Percentiles rank a stretch among this genome's conserved stretches.
Conservation (phyloP, 2,888 invertebrate genomes). For the Eretmocerus hayati region DNA sequence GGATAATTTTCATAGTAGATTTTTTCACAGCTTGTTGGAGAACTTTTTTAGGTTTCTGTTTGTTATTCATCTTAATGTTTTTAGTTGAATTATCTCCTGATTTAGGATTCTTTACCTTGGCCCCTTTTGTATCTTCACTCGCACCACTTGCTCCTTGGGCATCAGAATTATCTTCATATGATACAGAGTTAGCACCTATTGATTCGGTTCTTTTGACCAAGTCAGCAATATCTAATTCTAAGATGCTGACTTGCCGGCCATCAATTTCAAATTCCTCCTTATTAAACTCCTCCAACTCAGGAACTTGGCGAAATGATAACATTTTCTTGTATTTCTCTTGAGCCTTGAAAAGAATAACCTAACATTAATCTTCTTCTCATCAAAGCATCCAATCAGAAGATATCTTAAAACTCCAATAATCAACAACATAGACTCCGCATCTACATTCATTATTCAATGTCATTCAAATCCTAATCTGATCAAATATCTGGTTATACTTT, state of each 20-base stretch:
- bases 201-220: conserved; percentile 64
- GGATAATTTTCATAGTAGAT: conserved; percentile 64
- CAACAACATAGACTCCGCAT: too few species aligned
- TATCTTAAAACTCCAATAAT: too few species aligned
- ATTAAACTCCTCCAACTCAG: conserved; percentile 59
- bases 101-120: not conserved
- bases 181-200: conserved; percentile 61
- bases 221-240: conserved; percentile 65
- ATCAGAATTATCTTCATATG: conserved; percentile 32
- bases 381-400: too few species aligned
- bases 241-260: conserved; percentile 71
- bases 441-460: too few species aligned
- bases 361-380: too few species aligned
- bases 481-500: too few species aligned
- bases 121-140: conserved; percentile 32
- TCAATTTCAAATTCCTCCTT: conserved; percentile 70
- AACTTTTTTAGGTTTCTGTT: not conserved
- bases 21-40: conserved; percentile 63
- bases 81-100: not conserved
- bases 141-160: conserved; percentile 34
- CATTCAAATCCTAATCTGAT: too few species aligned
- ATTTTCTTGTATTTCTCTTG: conserved; percentile 65
- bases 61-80: not conserved
- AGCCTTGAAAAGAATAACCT: conserved; percentile 43
- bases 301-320: conserved; percentile 63